Evolutionary conservation across 2,888 invertebrate species (phyloP).

Genomic region (Diplazon laetatorius): DNA sequence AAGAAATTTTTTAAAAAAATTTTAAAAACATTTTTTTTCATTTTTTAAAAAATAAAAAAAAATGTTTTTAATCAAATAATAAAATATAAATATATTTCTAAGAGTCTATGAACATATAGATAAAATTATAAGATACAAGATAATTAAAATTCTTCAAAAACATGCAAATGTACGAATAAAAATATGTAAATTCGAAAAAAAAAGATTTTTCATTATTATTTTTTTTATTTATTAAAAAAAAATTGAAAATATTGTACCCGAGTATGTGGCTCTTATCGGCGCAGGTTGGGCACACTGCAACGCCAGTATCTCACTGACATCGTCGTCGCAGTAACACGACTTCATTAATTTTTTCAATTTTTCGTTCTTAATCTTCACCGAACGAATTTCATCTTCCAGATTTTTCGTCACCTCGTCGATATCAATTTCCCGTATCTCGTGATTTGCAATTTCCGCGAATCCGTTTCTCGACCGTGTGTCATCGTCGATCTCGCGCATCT

Average conservation of each 20-base stretch:
- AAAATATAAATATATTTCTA: too few relatives aligned
- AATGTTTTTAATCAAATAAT: too few relatives aligned
- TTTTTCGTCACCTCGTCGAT: conserved; percentile 21
- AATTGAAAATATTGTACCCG: conserved; percentile 43
- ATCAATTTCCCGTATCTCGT: conserved; percentile 21
- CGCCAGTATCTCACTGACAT: conserved; percentile 21
- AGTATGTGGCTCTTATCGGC: conserved; percentile 57
- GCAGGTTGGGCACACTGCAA: conserved; percentile 32
- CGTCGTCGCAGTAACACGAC: conserved; percentile 44
- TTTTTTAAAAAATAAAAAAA: not conserved
- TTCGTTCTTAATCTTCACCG: conserved; percentile 59
- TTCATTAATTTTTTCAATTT: conserved; percentile 54
- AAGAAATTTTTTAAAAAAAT: conserved; percentile 4
- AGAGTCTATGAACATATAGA: too few relatives aligned
- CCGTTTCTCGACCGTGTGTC: not conserved
- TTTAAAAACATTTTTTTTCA: not conserved
- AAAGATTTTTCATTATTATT: too few relatives aligned
- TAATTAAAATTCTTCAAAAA: too few relatives aligned
- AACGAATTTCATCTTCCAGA: conserved; percentile 56
- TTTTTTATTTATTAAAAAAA: not conserved
- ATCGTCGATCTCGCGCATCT: not conserved
- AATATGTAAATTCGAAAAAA: too few relatives aligned
- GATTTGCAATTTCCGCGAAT: conserved; percentile 6
- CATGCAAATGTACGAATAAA: too few relatives aligned
- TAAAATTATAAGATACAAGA: too few relatives aligned